Conservation (phyloP, 2,888 invertebrate genomes). For the Pinctada fucata region DNA sequence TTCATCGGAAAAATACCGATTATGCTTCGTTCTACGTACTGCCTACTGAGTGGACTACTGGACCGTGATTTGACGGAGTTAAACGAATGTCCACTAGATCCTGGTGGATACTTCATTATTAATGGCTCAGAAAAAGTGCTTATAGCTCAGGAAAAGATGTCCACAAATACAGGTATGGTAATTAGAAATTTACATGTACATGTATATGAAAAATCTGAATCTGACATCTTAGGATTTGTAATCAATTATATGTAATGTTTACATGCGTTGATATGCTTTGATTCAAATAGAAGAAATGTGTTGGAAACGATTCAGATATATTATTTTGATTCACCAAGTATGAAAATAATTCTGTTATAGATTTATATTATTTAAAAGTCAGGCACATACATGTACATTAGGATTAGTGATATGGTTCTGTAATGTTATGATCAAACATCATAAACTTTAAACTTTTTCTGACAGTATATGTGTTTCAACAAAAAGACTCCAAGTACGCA, state of each 20-base stretch:
- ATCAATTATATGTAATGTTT: too few species aligned
- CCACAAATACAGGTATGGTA: constrained; percentile 90
- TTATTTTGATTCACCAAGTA: too few species aligned
- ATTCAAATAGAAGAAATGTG: too few species aligned
- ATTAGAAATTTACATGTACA: too few species aligned
- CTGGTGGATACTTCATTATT: constrained; percentile 99
- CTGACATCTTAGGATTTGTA: too few species aligned
- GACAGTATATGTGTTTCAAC: constrained; percentile 96
- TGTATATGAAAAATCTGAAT: too few species aligned
- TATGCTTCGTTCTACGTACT: constrained; percentile 98
- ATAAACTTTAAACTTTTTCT: constrained; percentile 25
- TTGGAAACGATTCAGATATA: too few species aligned
- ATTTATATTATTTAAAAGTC: too few species aligned
- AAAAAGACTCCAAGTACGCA: constrained; percentile 99
- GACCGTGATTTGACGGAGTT: constrained; percentile 99
- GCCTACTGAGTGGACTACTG: constrained; percentile 93
- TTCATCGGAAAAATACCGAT: constrained; percentile 96
- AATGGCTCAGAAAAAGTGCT: constrained; percentile 99
- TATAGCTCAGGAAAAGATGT: constrained; percentile 99
- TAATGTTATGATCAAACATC: neutral
- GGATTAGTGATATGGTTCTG: too few species aligned
- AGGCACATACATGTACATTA: too few species aligned
- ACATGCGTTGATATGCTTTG: too few species aligned
- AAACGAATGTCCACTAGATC: constrained; percentile 99
- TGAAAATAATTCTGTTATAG: too few species aligned